Evolutionary conservation across 2,888 invertebrate genomes (phyloP), one percentile per base, ranked within the genome.

Genomic region (Mongoloraphidia duomilia): DNA sequence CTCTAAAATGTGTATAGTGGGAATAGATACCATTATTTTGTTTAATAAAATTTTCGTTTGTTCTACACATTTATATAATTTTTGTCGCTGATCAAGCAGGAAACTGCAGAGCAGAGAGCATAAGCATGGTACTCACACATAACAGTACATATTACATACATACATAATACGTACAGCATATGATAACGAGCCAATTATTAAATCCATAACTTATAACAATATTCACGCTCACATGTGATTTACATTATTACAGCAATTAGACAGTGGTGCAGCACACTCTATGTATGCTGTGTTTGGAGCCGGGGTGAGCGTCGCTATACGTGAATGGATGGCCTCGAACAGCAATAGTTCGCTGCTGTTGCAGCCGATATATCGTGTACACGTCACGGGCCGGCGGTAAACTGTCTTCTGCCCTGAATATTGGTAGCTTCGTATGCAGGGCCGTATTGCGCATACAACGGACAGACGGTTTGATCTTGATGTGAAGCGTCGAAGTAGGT

Each of bases 151-250:
- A 40, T 17, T 13, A 40, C 13, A n/a, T n/a, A 39, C 12, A 39
- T 11, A 39, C 39, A 38, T n/a, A 38, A 42, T 42, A 42, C 26
- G 17, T 12, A 26, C 26, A 17, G 12, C 41, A 41, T 36, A 48
- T 43, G 43, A 48, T 48, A 48, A 48, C 48, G 48, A 43, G 48
- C 48, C 48, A 48, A 48, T 48, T 48, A 48, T 48, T 48, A 48
- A 48, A 48, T 48, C 48, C 48, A 48, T 48, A 48, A 48, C 37
- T 48, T 48, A 48, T 33, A 43, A 48, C 48, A 41, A 42, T 43
- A 42, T 48, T 42, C 48, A 48, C 39, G 33, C 36, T 34, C 41
- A 35, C 35, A 47, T 47, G 26, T 46, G 46, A 46, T 38, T 46
- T 46, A 46, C 46, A 46, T 46, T 46, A 46, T 38, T 36, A 34